phyloP scores from a whole-genome alignment of 2,888 invertebrate species.

The Clivina fossor region DNA sequence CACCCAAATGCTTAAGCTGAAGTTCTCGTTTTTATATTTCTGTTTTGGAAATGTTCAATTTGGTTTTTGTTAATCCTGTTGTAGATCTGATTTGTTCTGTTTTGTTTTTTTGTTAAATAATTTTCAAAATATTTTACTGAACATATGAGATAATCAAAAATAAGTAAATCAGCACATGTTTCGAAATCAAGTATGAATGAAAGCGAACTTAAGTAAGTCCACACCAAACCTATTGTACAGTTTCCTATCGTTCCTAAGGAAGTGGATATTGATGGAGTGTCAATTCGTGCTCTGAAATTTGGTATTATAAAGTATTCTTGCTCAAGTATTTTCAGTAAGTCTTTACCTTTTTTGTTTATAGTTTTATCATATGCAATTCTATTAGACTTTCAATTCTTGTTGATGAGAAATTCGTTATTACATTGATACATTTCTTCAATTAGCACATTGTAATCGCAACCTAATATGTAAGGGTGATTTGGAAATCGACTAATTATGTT shows the following conservation, averaged over 20 bases:
- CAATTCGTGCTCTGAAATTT: neutral
- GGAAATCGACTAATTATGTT: slow-evolving; percentile 1
- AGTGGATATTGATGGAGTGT: neutral
- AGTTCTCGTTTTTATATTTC: neutral
- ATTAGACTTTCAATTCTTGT: neutral
- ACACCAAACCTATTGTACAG: neutral
- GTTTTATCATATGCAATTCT: neutral
- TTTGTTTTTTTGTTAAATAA: neutral
- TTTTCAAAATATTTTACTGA: neutral
- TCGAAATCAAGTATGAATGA: neutral
- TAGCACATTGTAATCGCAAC: slow-evolving; percentile 2
- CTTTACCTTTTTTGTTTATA: slow-evolving; percentile 3
- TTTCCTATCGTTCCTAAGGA: neutral
- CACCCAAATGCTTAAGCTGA: neutral
- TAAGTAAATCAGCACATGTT: neutral
- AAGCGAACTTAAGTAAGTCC: neutral
- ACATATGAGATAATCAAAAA: neutral
- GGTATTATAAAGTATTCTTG: neutral
- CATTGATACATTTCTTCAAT: neutral
- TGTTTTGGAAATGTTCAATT: neutral
- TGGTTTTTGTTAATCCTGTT: slow-evolving; percentile 1
- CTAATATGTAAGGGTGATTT: slow-evolving; percentile 2
- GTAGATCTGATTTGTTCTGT: neutral
- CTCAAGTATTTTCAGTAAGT: neutral
- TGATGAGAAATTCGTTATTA: neutral